Evolutionary conservation across 2,888 invertebrate genomes (phyloP).

Genomic region (Sturmia bella): DNA sequence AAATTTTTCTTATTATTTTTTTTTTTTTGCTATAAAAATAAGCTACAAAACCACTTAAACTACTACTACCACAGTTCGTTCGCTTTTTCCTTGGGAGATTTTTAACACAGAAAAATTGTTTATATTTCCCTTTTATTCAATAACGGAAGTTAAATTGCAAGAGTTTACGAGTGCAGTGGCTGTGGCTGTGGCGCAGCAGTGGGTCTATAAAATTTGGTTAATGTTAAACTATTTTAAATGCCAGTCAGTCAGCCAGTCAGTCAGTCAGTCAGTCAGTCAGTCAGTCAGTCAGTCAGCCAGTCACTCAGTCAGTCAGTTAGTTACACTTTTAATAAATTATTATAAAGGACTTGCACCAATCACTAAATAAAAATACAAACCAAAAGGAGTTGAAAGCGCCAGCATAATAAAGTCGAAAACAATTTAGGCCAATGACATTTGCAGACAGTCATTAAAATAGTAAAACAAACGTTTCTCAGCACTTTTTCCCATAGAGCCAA

Average conservation of each 20-base stretch:
- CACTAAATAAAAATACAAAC: not conserved
- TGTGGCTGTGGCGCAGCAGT: conserved; percentile 5
- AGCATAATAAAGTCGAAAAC: conserved; percentile 10
- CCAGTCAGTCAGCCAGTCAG: conserved; percentile 60
- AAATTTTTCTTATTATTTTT: conserved; percentile 3
- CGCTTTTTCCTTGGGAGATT: conserved; percentile 42
- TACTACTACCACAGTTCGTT: conserved; percentile 61
- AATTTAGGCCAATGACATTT: conserved; percentile 66
- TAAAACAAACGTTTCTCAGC: conserved; percentile 14
- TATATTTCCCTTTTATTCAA: conserved; percentile 53
- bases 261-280: not conserved
- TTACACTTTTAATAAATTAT: conserved; percentile 16
- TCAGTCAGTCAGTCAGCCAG: conserved; percentile 58
- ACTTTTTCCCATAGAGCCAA: conserved; percentile 10
- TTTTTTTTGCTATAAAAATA: conserved; percentile 28
- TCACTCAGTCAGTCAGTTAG: conserved; percentile 11
- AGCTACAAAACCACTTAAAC: conserved; percentile 63
- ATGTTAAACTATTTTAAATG: conserved; percentile 64
- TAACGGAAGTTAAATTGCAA: conserved; percentile 57
- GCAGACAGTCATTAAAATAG: conserved; percentile 51
- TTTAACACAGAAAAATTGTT: conserved; percentile 3
- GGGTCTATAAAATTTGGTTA: conserved; percentile 53
- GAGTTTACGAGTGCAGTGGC: conserved; percentile 13
- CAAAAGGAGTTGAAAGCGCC: conserved; percentile 13
- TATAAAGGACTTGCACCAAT: conserved; percentile 21